Evolutionary conservation across 2,888 invertebrate species (phyloP), one percentile per base, ranked within the genome.

Genomic region (Epicampocera succincta): DNA sequence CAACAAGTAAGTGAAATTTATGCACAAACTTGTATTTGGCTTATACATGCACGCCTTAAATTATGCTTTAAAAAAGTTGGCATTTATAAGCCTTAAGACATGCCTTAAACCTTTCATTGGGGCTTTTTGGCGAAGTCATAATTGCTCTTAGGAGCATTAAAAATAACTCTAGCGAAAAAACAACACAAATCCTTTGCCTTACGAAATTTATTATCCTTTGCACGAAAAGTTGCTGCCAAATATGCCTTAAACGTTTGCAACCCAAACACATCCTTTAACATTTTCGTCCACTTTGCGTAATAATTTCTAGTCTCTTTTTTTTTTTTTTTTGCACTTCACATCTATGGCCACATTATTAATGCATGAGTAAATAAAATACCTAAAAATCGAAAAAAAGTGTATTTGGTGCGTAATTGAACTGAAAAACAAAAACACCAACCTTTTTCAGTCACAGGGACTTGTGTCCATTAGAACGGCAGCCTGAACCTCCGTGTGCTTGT

Each of bases 1-100:
- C 79, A 90, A 90, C 85, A 91, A 91, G 91, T 91, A 86, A 90
- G 91, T 88, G 71, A 25, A 15, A 19, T 0, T 66, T 46, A 42
- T 33, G 56, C 1, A 33, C 21, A 50, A 13, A 73, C 21, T 25
- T 25, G 11, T 2, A n/a, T n/a, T n/a, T 46, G 21, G 17, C 11
- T 1, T 5, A 17, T n/a, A 38, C 1, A 19, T 12, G 38, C 19
- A 13, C n/a, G 1, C 33, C 21, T 38, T 3, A 69, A 33, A 46
- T 0, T 46, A 46, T 29, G 69, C 56, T 38, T 33, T 12, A 13
- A 44, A 71, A 38, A 25, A 15, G 5, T 0, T 8, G 15, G 3
- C 3, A 13, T 11, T 3, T 17, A 3, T 2, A 33, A 44, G 63
- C 54, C 44, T 54, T 54, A 15, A 54, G 15, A 5, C 13, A 29